phyloP scores from a whole-genome alignment of 1,140 invertebrate species.

The Drosophila truncata region DNA sequence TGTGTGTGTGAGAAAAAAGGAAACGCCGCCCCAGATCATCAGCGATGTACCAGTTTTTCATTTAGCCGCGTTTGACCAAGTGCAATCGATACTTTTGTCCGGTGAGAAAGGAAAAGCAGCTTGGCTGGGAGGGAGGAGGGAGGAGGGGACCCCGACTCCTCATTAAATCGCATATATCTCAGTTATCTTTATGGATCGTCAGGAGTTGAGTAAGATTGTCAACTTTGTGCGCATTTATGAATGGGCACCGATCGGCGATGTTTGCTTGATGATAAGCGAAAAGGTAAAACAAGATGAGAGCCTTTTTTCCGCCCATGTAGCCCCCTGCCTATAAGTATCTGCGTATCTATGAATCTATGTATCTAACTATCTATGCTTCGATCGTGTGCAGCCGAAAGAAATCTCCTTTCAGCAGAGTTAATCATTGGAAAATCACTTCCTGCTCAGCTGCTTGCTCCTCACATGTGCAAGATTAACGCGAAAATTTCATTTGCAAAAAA shows the following conservation, averaged over 20 bases:
- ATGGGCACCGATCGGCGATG: conserved; percentile 70
- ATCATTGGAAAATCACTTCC: conserved; percentile 83
- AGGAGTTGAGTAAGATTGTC: conserved; percentile 78
- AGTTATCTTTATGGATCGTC: conserved; percentile 77
- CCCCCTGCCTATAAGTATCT: conserved; percentile 6
- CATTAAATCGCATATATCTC: conserved; percentile 80
- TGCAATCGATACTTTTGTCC: conserved; percentile 78
- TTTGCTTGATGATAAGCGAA: conserved; percentile 65
- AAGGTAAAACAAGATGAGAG: conserved; percentile 46
- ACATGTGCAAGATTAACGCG: conserved; percentile 65
- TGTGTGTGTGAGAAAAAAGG: conserved; percentile 44
- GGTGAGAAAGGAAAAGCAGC: conserved; percentile 31
- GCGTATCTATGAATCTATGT: conserved; percentile 20
- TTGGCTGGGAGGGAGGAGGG: not conserved
- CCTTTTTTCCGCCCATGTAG: conserved; percentile 7
- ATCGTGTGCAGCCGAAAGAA: conserved; percentile 45
- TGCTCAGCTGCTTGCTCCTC: conserved; percentile 58
- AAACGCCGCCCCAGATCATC: conserved; percentile 37
- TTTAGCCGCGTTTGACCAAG: conserved; percentile 66
- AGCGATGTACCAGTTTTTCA: conserved; percentile 65
- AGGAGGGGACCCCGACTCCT: conserved; percentile 38
- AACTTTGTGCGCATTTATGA: conserved; percentile 72
- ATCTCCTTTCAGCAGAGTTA: conserved; percentile 75
- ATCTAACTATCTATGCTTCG: conserved; percentile 51
- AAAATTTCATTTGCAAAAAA: conserved; percentile 71